A percentile compares a stretch with the other conserved stretches of the same genome.
phyloP scores from a whole-genome alignment of 2,888 invertebrate species.

The Palloptera scutellata region DNA sequence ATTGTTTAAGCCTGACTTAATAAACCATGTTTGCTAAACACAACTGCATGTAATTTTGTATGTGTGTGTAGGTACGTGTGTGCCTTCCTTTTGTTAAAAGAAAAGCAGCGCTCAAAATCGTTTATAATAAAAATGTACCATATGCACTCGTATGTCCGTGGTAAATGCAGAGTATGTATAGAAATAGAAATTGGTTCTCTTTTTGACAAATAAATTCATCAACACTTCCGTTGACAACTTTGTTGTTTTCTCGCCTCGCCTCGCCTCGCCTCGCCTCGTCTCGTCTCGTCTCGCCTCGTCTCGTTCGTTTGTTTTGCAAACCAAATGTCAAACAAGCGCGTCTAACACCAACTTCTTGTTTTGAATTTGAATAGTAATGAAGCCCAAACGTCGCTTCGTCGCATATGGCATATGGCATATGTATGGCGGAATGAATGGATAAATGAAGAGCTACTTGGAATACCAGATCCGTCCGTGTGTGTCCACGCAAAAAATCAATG shows the following conservation, averaged over 20 bases:
- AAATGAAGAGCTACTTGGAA: too few species aligned
- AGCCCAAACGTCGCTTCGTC: background rate
- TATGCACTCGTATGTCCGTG: background rate
- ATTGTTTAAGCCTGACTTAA: conserved; percentile 29
- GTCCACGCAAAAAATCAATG: conserved; percentile 3
- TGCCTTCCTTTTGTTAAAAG: background rate
- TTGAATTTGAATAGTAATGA: background rate
- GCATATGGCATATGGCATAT: background rate
- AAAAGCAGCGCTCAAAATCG: background rate
- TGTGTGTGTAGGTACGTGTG: background rate
- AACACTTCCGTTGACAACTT: conserved; percentile 57
- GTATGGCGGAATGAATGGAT: background rate
- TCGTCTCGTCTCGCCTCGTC: background rate
- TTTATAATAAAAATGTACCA: background rate
- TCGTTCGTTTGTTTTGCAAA: background rate
- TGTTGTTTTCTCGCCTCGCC: too few species aligned
- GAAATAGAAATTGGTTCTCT: background rate
- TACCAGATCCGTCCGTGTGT: background rate
- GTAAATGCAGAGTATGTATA: too few species aligned
- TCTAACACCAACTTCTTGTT: background rate
- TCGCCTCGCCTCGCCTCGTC: too few species aligned
- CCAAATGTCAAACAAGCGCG: too few species aligned
- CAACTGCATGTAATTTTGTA: too few species aligned
- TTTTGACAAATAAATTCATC: conserved; percentile 59
- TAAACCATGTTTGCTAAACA: conserved; percentile 7